Conservation (phyloP, 2,888 invertebrate species). For the Buathra laborator region DNA sequence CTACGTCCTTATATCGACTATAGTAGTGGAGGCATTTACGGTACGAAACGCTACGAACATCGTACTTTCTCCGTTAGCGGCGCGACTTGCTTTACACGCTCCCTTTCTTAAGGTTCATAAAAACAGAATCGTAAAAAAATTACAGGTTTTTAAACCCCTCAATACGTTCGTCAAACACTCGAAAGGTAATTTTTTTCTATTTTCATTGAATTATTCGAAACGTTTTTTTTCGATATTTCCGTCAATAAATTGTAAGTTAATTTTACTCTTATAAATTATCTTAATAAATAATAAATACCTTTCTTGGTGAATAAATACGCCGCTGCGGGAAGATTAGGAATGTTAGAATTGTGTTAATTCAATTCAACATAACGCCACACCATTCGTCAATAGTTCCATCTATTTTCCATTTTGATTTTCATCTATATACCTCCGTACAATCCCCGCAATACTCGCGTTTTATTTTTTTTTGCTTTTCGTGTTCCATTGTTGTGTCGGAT, state of each 20-base stretch:
- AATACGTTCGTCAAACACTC: neutral
- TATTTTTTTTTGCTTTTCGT: neutral
- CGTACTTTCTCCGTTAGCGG: constrained; percentile 57
- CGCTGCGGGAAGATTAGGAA: neutral
- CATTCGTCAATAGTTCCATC: constrained; percentile 17
- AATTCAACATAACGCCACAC: neutral
- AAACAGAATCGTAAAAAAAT: too few species aligned
- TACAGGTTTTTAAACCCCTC: neutral
- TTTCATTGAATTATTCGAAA: neutral
- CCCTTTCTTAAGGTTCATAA: neutral
- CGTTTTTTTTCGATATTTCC: neutral
- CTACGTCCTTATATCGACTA: constrained; percentile 62
- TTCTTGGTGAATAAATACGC: neutral
- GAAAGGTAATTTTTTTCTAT: neutral
- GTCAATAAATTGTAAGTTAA: neutral
- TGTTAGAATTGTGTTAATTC: neutral
- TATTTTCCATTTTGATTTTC: constrained; percentile 28
- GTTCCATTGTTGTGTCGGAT: neutral
- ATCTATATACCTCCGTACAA: constrained; percentile 4
- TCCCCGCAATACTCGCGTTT: neutral
- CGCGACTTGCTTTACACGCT: constrained; percentile 38
- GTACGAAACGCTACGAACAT: constrained; percentile 45
- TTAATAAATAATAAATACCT: neutral
- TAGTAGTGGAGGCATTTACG: constrained; percentile 57
- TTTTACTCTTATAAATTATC: neutral